Evolutionary conservation across 2,888 invertebrate genomes (phyloP).

Genomic region (Polydrusus pterygomalis): DNA sequence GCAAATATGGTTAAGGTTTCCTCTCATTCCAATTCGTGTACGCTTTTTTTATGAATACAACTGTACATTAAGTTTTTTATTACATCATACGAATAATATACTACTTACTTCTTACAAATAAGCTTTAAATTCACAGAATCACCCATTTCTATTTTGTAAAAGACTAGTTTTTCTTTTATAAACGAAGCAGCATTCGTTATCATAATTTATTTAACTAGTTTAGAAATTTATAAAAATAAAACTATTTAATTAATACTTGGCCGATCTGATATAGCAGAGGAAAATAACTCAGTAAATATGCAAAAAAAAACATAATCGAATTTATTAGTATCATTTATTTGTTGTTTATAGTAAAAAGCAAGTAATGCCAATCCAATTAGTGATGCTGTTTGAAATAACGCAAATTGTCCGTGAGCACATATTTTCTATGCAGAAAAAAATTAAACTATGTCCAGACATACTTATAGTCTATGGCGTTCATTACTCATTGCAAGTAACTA

Average conservation of each 20-base stretch:
- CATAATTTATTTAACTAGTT: slow-evolving; percentile 40
- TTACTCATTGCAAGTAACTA: neutral
- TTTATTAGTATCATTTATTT: slow-evolving; percentile 29
- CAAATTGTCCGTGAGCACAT: slow-evolving; percentile 1
- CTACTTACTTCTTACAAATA: no score
- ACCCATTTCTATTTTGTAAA: slow-evolving; percentile 9
- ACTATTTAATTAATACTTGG: slow-evolving; percentile 43
- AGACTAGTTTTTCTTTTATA: slow-evolving; percentile 37
- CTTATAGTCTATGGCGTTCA: no score
- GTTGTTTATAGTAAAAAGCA: slow-evolving; percentile 14
- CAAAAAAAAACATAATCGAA: slow-evolving; percentile 18
- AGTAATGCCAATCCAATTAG: slow-evolving; percentile 28
- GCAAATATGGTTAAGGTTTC: no score
- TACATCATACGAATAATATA: no score
- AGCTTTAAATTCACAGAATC: slow-evolving; percentile 10
- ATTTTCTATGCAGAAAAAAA: slow-evolving; percentile 1
- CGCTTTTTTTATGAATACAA: no score
- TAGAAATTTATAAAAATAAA: slow-evolving; percentile 34
- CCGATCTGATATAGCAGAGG: neutral
- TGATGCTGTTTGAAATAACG: slow-evolving; percentile 8
- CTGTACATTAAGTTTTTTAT: no score
- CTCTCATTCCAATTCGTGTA: no score
- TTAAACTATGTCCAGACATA: neutral
- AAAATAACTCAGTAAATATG: slow-evolving; percentile 21
- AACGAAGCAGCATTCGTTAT: slow-evolving; percentile 26